Evolutionary conservation across 2,113 vertebrate genomes (phyloP), one percentile per base, ranked within the genome.

Genomic region (Oostethus manadensis): DNA sequence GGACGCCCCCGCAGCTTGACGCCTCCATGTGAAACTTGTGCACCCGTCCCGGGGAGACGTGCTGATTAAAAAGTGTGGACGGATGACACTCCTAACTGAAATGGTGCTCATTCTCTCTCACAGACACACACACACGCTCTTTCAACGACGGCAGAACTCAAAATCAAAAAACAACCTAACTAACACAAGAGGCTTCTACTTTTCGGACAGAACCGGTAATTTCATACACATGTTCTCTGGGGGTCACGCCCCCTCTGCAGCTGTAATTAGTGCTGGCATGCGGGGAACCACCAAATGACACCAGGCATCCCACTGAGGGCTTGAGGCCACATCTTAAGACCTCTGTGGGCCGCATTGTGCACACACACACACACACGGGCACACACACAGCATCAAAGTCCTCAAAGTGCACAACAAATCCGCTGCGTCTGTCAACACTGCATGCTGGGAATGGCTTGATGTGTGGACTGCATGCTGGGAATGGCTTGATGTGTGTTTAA

Each of bases 201-300:
- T 42, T 42, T 42, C 38, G 3, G 38, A 42, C 23, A 29, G 22
- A 75, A 71, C 47, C 58, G 46, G 68, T 58, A 40, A 73, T 77
- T 77, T 77, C 35, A 66, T 44, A 14, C 73, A 69, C 51, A 67
- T 70, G 54, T 64, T 40, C n/a, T 26, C 58, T 56, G 21, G 57
- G 66, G 68, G 71, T 68, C 73, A 51, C 13, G 29, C 16, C 56
- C 57, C 65, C 50, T 43, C 61, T 18, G 10, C 29, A 13, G 58
- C 33, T 79, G 53, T 71, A 80, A 80, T 80, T 82, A 72, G 75
- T 10, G 62, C 1, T 60, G 68, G 60, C 71, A 64, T 81, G 68
- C 45, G 70, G 72, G 72, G 64, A 73, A 79, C 80, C 76, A 51
- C 57, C 73, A 49, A 3, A 43, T 26, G 58, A 60, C 57, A 47